A percentile compares a stretch with the other conserved stretches of the same genome.
Evolutionary conservation across 2,797 vertebrate genomes (phyloP).

Genomic region (Ciconia nigra): DNA sequence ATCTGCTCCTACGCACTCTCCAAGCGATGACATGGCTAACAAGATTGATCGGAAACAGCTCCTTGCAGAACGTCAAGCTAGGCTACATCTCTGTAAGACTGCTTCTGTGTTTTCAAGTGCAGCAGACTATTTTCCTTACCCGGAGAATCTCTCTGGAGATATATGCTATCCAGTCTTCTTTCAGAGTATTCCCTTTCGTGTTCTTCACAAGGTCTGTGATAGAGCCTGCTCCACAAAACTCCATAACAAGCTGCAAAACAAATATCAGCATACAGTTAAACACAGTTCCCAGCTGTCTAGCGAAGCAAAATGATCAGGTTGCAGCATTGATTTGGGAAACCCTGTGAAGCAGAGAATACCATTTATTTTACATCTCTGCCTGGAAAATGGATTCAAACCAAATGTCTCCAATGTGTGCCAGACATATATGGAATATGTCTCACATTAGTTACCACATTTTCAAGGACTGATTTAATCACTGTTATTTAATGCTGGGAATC

Average conservation of each 20-base stretch:
- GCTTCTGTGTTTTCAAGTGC: not conserved
- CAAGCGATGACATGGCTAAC: slow-evolving; percentile 2
- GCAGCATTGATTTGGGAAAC: not conserved
- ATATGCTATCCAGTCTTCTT: slow-evolving; percentile 99
- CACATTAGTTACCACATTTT: slow-evolving; percentile 1
- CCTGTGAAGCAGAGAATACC: not conserved
- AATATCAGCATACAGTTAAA: not conserved
- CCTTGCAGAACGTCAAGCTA: not conserved
- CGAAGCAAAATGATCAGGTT: not conserved
- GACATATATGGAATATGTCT: not conserved
- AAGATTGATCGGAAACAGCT: slow-evolving; percentile 16
- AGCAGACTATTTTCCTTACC: slow-evolving; percentile 71
- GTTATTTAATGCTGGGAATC: not conserved
- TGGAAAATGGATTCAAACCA: slow-evolving; percentile 33
- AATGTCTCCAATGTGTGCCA: slow-evolving; percentile 17
- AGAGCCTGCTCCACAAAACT: slow-evolving; percentile 97
- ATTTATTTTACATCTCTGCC: not conserved
- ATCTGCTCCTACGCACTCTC: not conserved
- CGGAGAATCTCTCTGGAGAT: slow-evolving; percentile 97
- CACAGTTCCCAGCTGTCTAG: not conserved
- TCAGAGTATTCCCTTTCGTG: slow-evolving; percentile 96
- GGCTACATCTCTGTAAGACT: not conserved
- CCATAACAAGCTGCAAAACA: slow-evolving; percentile 91
- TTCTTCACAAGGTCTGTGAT: slow-evolving; percentile 99
- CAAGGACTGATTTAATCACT: slow-evolving; percentile 5